Evolutionary conservation across 2,888 invertebrate genomes (phyloP).

Genomic region (Gastracanthus pulcherrimus): DNA sequence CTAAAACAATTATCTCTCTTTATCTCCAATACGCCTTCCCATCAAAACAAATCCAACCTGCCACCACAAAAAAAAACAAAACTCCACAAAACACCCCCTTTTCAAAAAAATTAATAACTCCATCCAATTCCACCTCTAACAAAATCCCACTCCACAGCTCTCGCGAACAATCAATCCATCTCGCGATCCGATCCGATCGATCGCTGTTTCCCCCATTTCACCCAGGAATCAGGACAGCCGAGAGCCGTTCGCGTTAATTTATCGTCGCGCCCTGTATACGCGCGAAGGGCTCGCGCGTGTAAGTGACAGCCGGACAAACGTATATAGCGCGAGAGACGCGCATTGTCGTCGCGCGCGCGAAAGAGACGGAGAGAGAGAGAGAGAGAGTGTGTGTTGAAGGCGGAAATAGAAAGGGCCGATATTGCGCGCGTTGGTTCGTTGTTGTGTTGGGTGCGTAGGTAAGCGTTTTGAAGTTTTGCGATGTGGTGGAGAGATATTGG

Average conservation of each 20-base stretch:
- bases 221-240: neutral
- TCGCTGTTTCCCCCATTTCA: neutral
- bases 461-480: too few relatives aligned
- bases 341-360: conserved; percentile 5
- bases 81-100: too few relatives aligned
- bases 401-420: too few relatives aligned
- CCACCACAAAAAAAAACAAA: too few relatives aligned
- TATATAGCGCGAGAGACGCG: too few relatives aligned
- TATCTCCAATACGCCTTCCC: too few relatives aligned
- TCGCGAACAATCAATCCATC: neutral
- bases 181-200: conserved; percentile 17
- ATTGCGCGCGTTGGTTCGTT: too few relatives aligned
- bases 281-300: conserved; percentile 14
- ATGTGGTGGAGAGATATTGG: too few relatives aligned
- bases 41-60: too few relatives aligned
- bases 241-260: conserved; percentile 27
- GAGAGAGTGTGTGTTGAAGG: too few relatives aligned
- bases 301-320: conserved; percentile 35
- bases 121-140: neutral
- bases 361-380: neutral
- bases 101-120: conserved; percentile 12
- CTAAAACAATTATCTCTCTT: too few relatives aligned
- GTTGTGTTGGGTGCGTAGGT: too few relatives aligned
- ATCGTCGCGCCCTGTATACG: conserved; percentile 3
- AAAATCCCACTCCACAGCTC: conserved; percentile 18